Evolutionary conservation across 1,140 invertebrate species (phyloP), one percentile per base, ranked within the genome.

Genomic region (Zophobas morio): DNA sequence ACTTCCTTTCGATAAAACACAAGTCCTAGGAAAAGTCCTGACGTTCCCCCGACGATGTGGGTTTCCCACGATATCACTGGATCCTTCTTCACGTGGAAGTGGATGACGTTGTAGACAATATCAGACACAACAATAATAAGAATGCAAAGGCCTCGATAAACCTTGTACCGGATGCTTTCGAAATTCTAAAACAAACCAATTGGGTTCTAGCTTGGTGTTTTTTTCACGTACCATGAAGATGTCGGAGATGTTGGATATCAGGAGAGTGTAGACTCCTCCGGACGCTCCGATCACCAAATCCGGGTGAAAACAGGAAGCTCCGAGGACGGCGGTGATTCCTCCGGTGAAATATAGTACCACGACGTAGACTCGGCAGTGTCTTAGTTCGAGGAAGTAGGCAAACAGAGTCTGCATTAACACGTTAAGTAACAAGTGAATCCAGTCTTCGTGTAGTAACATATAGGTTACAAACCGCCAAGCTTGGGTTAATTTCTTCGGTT

Each of bases 231-330:
- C 95, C 88, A 97, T 88, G 84, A 96, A 92, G 70, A 98, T 90
- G 87, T 96, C 96, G 34, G 97, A 93, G 63, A 98, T 87, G 86
- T 99, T 96, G 79, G 96, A 97, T 46, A 95, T 93, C 54, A 99
- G 91, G 49, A 99, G 87, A 37, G 96, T 94, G 88, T 98, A 99
- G 70, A 97, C 96, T n/a, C 96, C 97, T 6, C 95, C 97, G 57
- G 96, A 97, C 54, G 97, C 95, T 20, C 97, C 97, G 56, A 96
- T 93, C 71, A 99, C 89, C 53, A 95, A 90, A 81, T 88, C 86
- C 0, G 95, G 94, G 86, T 97, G 95, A 80, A 95, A 87, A 77
- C 94, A 89, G 4, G 94, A 95, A 4, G 95, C 93, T 42, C 94
- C 93, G 47, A 95, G 86, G 0, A 93, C 93, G 57, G 94, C 93